Evolutionary conservation across 2,888 invertebrate species (phyloP).

Genomic region (Drosophila meridionalis): DNA sequence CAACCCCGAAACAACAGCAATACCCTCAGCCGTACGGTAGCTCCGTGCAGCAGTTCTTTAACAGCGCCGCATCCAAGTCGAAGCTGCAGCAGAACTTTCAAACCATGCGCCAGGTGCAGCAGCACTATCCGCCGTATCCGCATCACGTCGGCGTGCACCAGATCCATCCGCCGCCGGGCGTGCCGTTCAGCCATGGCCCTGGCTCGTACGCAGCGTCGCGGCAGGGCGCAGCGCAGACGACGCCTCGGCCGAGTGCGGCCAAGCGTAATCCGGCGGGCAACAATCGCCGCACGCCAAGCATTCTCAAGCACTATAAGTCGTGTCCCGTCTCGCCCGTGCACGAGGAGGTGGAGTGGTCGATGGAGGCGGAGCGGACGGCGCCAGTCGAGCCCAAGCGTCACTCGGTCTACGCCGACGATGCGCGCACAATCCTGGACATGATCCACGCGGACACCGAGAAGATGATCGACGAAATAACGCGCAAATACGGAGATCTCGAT

Average conservation of each 20-base stretch:
- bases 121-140: slow-evolving; percentile 85
- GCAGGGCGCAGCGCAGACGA: slow-evolving; percentile 39
- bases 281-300: slow-evolving; percentile 85
- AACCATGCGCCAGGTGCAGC: slow-evolving; percentile 85
- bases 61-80: slow-evolving; percentile 85
- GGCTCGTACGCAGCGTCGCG: slow-evolving; percentile 2
- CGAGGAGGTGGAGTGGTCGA: slow-evolving; percentile 90
- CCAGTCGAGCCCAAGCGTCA: slow-evolving; percentile 83
- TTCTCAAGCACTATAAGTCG: slow-evolving; percentile 90
- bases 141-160: slow-evolving; percentile 84
- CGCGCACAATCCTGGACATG: slow-evolving; percentile 87
- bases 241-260: slow-evolving; percentile 52
- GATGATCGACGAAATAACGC: slow-evolving; percentile 89
- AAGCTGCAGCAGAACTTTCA: slow-evolving; percentile 85
- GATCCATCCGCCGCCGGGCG: slow-evolving; percentile 82
- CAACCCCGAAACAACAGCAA: slow-evolving; percentile 31
- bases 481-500: slow-evolving; percentile 88
- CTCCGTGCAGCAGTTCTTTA: slow-evolving; percentile 80
- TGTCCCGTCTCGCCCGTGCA: slow-evolving; percentile 93
- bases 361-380: slow-evolving; percentile 78
- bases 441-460: slow-evolving; percentile 88
- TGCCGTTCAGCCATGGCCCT: slow-evolving; percentile 65
- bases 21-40: slow-evolving; percentile 28
- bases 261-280: slow-evolving; percentile 81
- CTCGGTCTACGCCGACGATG: slow-evolving; percentile 85